These are phyloP conservation scores for Muntiacus muntjak DNA, from an alignment of 2,113 vertebrate genomes.

Conservation along the genomic window DNA sequence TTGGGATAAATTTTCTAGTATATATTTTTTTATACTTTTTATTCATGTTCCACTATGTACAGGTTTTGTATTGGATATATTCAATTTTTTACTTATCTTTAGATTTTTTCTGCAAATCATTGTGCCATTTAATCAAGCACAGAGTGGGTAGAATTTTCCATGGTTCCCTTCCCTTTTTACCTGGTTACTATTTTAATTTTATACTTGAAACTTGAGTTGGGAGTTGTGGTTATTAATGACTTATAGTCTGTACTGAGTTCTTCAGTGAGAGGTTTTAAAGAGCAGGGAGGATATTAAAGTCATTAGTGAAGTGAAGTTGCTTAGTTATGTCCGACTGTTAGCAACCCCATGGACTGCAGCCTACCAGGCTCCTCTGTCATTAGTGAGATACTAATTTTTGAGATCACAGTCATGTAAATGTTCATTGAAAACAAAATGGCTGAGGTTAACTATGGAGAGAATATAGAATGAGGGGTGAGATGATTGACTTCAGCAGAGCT, in stretches of 20 bases:
- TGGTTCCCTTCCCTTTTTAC: not conserved
- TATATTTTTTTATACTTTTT: slow-evolving; percentile 6
- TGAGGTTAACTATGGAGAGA: not conserved
- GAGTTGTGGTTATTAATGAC: not conserved
- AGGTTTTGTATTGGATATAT: not conserved
- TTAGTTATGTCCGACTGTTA: too few species aligned
- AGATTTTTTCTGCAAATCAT: not conserved
- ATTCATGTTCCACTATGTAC: not conserved
- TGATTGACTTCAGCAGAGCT: not conserved
- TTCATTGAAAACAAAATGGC: slow-evolving; percentile 7
- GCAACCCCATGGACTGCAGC: too few species aligned
- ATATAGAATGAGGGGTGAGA: not conserved
- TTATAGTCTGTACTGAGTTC: not conserved
- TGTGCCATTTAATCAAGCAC: not conserved
- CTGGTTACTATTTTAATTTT: not conserved
- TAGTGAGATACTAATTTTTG: not conserved
- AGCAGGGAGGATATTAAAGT: not conserved
- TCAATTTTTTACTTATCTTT: slow-evolving; percentile 5
- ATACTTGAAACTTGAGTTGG: slow-evolving; percentile 13
- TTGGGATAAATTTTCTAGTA: not conserved
- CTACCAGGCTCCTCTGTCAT: not conserved
- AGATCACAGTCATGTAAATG: slow-evolving; percentile 5
- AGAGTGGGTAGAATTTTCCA: not conserved
- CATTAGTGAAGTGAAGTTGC: not conserved
- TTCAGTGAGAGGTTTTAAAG: not conserved